Evolutionary conservation across 92 coral and sea anemone genomes (phyloP).

Genomic region (Siderastrea radians): DNA sequence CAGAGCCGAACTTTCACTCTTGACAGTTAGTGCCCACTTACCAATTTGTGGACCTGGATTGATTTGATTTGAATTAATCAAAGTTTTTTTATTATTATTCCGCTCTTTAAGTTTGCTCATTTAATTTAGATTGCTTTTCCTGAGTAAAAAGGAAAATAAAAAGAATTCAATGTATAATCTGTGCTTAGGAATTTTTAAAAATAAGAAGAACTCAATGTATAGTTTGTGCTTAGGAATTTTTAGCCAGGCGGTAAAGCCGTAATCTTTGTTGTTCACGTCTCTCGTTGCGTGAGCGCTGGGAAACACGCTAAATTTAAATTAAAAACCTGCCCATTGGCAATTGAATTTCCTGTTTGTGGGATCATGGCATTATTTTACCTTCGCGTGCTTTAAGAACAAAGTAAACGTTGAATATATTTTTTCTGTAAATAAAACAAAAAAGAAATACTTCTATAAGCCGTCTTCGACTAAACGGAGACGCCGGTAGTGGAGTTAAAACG

Average conservation of each 20-base stretch:
- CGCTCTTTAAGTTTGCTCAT: no score
- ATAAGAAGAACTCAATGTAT: no score
- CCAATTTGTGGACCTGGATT: no score
- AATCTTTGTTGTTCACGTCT: neutral
- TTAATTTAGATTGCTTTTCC: no score
- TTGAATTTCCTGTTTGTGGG: conserved; percentile 28
- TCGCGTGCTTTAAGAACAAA: conserved; percentile 2
- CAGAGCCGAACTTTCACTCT: neutral
- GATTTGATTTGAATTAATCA: no score
- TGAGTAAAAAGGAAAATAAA: no score
- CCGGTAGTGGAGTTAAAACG: neutral
- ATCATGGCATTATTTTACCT: neutral
- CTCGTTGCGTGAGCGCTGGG: neutral
- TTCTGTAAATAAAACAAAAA: neutral
- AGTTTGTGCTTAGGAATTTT: conserved; percentile 1
- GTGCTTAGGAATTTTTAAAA: neutral
- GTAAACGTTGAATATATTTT: neutral
- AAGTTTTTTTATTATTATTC: no score
- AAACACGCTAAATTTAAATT: conserved; percentile 2
- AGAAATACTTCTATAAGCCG: neutral
- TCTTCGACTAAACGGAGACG: neutral
- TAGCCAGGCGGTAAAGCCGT: neutral
- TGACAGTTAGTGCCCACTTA: no score
- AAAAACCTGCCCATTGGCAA: neutral
- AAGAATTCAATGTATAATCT: no score